Evolutionary conservation across 1,140 invertebrate genomes (phyloP).

Genomic region (Brachionus plicatilis): DNA sequence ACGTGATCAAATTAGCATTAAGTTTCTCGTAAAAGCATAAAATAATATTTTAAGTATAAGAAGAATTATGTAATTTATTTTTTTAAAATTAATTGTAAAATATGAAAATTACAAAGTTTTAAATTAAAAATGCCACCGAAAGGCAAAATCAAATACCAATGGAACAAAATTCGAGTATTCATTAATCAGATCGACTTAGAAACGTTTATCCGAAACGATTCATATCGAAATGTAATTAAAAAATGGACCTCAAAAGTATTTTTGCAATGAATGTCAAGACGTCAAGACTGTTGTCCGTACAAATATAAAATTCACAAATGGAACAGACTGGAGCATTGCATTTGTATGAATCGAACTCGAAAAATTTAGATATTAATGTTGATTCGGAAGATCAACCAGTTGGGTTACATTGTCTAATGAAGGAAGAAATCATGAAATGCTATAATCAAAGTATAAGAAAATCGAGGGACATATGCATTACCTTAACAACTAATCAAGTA

Average conservation of each 20-base stretch:
- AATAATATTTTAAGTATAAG: too few relatives aligned
- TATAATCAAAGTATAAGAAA: not conserved
- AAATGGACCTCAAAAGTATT: not conserved
- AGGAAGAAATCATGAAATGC: not conserved
- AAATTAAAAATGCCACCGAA: not conserved
- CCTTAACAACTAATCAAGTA: too few relatives aligned
- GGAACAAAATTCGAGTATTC: not conserved
- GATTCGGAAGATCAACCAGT: not conserved
- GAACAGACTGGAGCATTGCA: not conserved
- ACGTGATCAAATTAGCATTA: too few relatives aligned
- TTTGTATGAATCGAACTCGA: not conserved
- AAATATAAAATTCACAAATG: conserved; percentile 15
- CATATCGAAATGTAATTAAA: not conserved
- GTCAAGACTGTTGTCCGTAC: not conserved
- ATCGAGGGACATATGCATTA: not conserved
- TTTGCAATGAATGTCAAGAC: not conserved
- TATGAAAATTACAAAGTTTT: not conserved
- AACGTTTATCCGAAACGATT: conserved; percentile 13
- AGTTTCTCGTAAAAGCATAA: too few relatives aligned
- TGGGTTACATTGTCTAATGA: not conserved
- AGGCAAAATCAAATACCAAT: not conserved
- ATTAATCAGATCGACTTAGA: not conserved
- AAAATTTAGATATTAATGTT: not conserved
- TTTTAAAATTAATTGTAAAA: too few relatives aligned
- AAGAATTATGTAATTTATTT: too few relatives aligned